These are phyloP conservation scores for Potorous gilbertii DNA, from an alignment of 2,797 vertebrate genomes.

Conservation along the genomic window DNA sequence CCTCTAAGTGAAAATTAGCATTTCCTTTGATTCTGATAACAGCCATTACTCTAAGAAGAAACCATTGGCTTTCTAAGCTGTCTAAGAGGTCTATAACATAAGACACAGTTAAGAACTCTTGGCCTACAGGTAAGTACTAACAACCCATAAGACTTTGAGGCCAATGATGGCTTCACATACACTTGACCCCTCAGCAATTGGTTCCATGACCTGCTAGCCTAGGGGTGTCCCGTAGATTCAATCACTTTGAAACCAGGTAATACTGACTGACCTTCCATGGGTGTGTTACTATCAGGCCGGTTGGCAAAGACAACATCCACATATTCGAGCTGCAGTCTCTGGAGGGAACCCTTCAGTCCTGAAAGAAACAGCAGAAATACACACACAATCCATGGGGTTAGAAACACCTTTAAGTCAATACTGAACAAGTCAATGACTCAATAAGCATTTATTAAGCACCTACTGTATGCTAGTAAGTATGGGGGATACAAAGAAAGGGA, in stretches of 20 bases:
- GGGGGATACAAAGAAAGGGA: background rate
- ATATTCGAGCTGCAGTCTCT: conserved; percentile 97
- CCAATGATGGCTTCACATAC: background rate
- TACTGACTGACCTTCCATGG: conserved; percentile 95
- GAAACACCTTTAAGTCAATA: fast-evolving
- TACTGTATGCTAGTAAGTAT: background rate
- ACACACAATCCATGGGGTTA: background rate
- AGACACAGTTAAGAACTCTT: background rate
- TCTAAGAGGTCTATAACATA: background rate
- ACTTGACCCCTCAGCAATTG: background rate
- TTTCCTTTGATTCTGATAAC: background rate
- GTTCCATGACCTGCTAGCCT: background rate
- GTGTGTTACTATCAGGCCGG: conserved; percentile 95
- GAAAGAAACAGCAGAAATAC: conserved; percentile 51
- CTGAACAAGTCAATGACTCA: background rate
- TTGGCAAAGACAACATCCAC: conserved; percentile 98
- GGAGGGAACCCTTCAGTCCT: conserved; percentile 96
- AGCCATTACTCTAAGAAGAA: background rate
- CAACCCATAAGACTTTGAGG: background rate
- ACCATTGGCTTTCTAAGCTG: background rate
- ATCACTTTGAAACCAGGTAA: background rate
- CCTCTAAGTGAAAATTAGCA: background rate
- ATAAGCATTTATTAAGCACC: background rate
- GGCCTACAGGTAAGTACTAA: fast-evolving
- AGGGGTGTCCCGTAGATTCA: background rate